Evolutionary conservation across 1,140 invertebrate species (phyloP), one percentile per base, ranked within the genome.

Genomic region (Ooceraea biroi): DNA sequence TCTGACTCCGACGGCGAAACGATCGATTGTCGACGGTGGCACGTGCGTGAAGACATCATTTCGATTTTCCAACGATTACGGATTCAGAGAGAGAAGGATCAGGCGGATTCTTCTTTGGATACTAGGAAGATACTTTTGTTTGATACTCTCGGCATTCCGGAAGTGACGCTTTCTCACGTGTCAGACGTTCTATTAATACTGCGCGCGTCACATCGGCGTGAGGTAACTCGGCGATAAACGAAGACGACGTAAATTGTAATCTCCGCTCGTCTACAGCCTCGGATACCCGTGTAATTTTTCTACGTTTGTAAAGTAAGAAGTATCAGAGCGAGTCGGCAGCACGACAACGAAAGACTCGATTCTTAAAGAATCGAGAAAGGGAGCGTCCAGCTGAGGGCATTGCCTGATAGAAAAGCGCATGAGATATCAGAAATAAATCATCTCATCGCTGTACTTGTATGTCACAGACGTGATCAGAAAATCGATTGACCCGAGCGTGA

Each of bases 391-490:
- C 11, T 11, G 46, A 66, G 44, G n/a, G 48, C 73, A 14, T 50
- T 77, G 58, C 12, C 58, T 27, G 73, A 77, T 73, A 25, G 19
- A 77, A 77, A 66, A 77, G 22, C 8, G 19, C 44, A 36, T 50
- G 30, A 65, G 10, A n/a, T 65, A 50, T 77, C 44, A 50, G 4
- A 65, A 77, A 77, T n/a, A 52, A 44, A 77, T 77, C 60, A 66
- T 77, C 46, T 52, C 17, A n/a, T 66, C 66, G 12, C 65, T 57
- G 52, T 14, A 57, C n/a, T 71, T 48, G 48, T 50, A n/a, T 65
- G n/a, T 71, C 66, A 44, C 41, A 72, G 41, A 80, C 77, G 77
- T 80, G 77, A 80, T 80, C 66, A 58, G 77, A 71, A 57, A 80
- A 68, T 71, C 66, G 66, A 80, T 71, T 72, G 65, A 80, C 50